These are phyloP conservation scores for Epinotia demarniana DNA, from an alignment of 2,888 invertebrate species.

Conservation along the genomic window DNA sequence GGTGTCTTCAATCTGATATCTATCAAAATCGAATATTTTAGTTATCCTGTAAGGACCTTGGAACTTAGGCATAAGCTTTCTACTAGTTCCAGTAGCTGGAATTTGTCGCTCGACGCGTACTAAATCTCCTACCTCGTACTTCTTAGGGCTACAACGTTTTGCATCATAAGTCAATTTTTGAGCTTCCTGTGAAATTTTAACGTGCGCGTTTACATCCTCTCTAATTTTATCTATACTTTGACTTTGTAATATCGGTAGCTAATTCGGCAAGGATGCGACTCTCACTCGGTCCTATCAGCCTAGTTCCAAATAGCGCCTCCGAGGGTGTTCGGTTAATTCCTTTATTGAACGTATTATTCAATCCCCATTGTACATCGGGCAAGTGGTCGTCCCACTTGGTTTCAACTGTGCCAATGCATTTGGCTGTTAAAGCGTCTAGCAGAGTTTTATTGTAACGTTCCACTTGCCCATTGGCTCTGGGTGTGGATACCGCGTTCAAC, in stretches of 20 bases:
- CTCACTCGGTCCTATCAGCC: background rate
- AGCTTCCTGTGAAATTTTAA: too few relatives aligned
- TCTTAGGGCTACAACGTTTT: constrained; percentile 6
- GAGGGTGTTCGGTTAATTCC: too few relatives aligned
- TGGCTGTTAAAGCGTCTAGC: too few relatives aligned
- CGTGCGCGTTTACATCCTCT: constrained; percentile 16
- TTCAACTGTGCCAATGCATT: too few relatives aligned
- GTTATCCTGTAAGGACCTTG: constrained; percentile 40
- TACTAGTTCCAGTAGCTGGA: constrained; percentile 1
- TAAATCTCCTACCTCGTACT: constrained; percentile 42
- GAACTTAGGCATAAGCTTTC: constrained; percentile 43
- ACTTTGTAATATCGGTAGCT: background rate
- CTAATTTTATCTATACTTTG: constrained; percentile 17
- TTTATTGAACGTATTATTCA: too few relatives aligned
- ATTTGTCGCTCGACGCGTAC: constrained; percentile 36
- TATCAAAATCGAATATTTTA: constrained; percentile 36
- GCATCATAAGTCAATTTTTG: too few relatives aligned
- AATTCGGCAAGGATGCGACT: constrained; percentile 5
- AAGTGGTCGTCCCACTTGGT: too few relatives aligned
- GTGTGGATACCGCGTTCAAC: too few relatives aligned
- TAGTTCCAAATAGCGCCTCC: too few relatives aligned
- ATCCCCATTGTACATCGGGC: too few relatives aligned
- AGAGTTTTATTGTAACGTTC: too few relatives aligned
- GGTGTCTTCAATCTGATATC: background rate
- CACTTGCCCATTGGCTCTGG: too few relatives aligned